Evolutionary conservation across 2,797 vertebrate genomes (phyloP), one percentile per base, ranked within the genome.

Genomic region (Gymnocypris eckloni): DNA sequence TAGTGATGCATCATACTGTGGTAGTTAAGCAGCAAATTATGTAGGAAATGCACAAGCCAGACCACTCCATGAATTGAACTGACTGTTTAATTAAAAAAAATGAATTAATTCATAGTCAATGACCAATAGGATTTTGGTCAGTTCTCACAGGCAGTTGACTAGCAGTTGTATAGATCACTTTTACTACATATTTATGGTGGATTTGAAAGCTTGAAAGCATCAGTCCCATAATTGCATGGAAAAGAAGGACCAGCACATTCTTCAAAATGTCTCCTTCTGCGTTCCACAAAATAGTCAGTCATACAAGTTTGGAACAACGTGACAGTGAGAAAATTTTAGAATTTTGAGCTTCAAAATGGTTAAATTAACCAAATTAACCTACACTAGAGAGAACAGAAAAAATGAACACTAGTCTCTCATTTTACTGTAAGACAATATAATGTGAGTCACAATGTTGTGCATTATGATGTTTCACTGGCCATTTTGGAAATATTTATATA

Each of bases 401-500:
- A 50, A 69, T 1, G n/a, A 70, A n/a, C n/a, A 22, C 48, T 61
- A 66, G 41, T 45, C 54, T 37, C 25, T 16, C 20, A 67, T 78
- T 78, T 85, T 80, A 4, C 6, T 86, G 11, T 54, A 54, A 22
- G n/a, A 69, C 50, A 48, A 59, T 82, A 64, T 78, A 7, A 66
- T 73, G 45, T 64, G 12, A 89, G 90, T 83, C 70, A 82, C 50
- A 50, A 9, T 25, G 70, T 71, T 88, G 70, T 79, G 79, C 83
- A 81, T 83, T 71, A 50, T 61, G 77, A 77, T 79, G 56, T 52
- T 83, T 52, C 39, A 41, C 25, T 75, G 18, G 75, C 56, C 48
- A 66, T 71, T 87, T 87, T 89, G 52, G 13, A 90, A 76, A 86
- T 85, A 75, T 71, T 81, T 82, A 75, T 71, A 82, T 82, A 86